Base-by-base conservation (phyloP, 2,797 vertebrate genomes). In the Ctenopoma multispine region DNA sequence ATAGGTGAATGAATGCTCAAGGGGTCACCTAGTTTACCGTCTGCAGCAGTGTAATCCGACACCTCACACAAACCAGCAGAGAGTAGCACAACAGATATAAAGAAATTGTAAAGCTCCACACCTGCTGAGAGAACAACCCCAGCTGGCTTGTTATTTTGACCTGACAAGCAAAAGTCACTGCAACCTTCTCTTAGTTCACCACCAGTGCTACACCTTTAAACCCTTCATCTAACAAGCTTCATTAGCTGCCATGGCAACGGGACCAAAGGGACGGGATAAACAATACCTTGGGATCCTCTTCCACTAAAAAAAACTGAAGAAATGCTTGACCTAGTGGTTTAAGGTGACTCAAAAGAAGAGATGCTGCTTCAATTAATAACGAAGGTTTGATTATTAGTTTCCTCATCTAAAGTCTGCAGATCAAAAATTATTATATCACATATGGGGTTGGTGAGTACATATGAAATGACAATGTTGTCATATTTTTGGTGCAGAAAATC, bases 41-140 rank as follows among this genome's bases (percentile, higher is more conserved):
- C 65, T 21, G 69, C 41, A 27, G 55, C 49, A 48, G 38, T 24
- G 72, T 65, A 71, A 77, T 70, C 66, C 41, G 47, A 73, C 58
- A 64, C 72, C 59, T 41, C 34, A 27, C 51, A 29, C 65, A 41
- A 15, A 48, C 40, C 53, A 50, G 20, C 24, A 62, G 31, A 69
- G 47, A 59, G 68, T 24, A 64, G 53, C 17, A 41, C 12, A 21
- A 17, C 15, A 5, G 23, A 57, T 57, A 70, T 21, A 47, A 44
- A 47, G 20, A 63, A 63, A 56, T 21, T 38, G 12, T 31, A 62
- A 76, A 46, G 43, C 55, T 18, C 10, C 17, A 46, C 46, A 68
- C 68, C 48, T 62, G 23, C 66, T 14, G 65, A 47, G 48, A 73
- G 59, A 55, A 50, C 0, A 36, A 76, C 46, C 65, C 20, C 72